Evolutionary conservation across 2,888 invertebrate species (phyloP), one percentile per base, ranked within the genome.

Genomic region (Dryobota labecula): DNA sequence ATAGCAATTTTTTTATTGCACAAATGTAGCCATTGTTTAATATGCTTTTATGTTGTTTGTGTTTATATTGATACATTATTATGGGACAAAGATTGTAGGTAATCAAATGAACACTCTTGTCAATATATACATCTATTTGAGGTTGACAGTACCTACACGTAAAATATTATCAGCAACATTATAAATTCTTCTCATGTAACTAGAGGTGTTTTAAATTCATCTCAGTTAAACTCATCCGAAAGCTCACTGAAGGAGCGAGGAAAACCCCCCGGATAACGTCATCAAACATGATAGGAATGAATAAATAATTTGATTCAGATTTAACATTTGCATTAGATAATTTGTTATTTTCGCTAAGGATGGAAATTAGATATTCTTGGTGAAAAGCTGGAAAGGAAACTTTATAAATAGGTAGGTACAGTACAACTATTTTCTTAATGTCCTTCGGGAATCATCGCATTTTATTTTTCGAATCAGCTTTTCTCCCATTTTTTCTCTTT

Each of bases 201-300:
- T 65, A 58, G 49, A 41, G 58, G 45, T 78, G 66, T 70, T 83
- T 83, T 65, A 80, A 80, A 82, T 82, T 82, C 78, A 73, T 57
- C 72, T 68, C 83, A 83, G 64, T 66, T 24, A 51, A 60, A 56
- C 61, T 74, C 62, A 71, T 70, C 18, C 47, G 47, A 43, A 30
- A 33, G 15, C 43, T 51, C 30, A 51, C 68, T 49, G 58, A 62
- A 41, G 58, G 36, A 41, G 20, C 43, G 36, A 61, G 61, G 49
- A 62, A 82, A 72, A 74, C 70, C 77, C 74, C 62, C 30, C 65
- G 36, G 36, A n/a, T 62, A 71, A 70, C 71, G 72, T 70, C 64
- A 73, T 64, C 20, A 67, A 45, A 38, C 67, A 76, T 72, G 76
- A 78, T 54, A 0, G 9, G 80, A 82, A 82, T 80, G n/a, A 24